phyloP scores from a whole-genome alignment of 2,113 vertebrate species.

The Euleptes europaea region DNA sequence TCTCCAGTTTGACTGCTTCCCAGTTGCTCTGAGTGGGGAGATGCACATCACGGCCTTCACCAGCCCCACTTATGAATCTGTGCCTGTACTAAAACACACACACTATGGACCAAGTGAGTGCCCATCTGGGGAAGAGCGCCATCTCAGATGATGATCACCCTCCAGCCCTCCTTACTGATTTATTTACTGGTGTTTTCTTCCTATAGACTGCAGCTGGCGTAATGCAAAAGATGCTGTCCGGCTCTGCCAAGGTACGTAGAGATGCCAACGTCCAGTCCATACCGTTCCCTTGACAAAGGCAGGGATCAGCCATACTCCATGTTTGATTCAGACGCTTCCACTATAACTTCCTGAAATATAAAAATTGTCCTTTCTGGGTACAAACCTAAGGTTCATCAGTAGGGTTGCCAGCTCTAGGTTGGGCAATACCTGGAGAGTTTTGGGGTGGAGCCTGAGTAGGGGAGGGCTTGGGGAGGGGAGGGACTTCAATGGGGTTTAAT shows the following conservation, averaged over 20 bases:
- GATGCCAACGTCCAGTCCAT: rapidly evolving
- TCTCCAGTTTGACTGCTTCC: constrained; percentile 73
- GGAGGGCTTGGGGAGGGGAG: too few species aligned
- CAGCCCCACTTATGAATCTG: constrained; percentile 21
- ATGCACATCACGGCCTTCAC: constrained; percentile 62
- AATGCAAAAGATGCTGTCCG: constrained; percentile 56
- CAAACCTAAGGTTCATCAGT: not conserved
- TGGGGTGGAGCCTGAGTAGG: too few species aligned
- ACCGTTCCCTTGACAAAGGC: too few species aligned
- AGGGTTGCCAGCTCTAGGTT: too few species aligned
- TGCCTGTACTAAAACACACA: constrained; percentile 44
- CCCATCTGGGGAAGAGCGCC: not conserved
- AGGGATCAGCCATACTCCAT: too few species aligned
- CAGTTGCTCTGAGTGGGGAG: constrained; percentile 58
- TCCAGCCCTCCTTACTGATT: not conserved
- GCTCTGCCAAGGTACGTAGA: constrained; percentile 74
- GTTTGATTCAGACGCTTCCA: not conserved
- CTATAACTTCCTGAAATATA: not conserved
- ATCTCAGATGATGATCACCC: not conserved
- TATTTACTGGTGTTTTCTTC: constrained; percentile 47
- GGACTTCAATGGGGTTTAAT: too few species aligned
- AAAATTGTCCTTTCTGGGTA: too few species aligned
- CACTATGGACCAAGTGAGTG: constrained; percentile 74
- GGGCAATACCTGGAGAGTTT: too few species aligned
- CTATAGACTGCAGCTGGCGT: constrained; percentile 70